A percentile compares a stretch with the other conserved stretches of the same genome.
Conservation (phyloP, 1,140 invertebrate genomes). For the Cecropterus lyciades region DNA sequence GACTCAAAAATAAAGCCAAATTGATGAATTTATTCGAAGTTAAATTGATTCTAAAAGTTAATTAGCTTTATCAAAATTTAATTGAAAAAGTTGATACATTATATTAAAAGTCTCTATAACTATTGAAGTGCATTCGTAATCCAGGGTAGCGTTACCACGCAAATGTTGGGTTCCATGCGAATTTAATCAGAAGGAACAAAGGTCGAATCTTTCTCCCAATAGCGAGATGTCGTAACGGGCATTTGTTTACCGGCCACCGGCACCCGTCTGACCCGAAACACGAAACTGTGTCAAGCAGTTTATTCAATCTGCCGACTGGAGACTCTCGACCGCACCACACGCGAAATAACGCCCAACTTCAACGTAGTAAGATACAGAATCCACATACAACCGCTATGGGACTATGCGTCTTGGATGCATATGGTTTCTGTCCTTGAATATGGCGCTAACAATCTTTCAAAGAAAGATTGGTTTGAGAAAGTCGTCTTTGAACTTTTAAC, state of each 20-base stretch:
- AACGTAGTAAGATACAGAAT: conserved; percentile 40
- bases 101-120: not conserved
- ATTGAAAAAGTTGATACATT: not conserved
- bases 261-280: conserved; percentile 78
- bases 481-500: conserved; percentile 31
- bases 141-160: not conserved
- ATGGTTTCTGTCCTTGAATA: conserved; percentile 69
- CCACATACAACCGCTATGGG: conserved; percentile 28
- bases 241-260: conserved; percentile 70
- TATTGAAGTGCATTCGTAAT: not conserved
- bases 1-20: too few species aligned
- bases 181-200: conserved; percentile 38
- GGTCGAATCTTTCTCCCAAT: conserved; percentile 53
- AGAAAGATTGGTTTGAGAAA: conserved; percentile 40
- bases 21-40: not conserved
- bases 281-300: conserved; percentile 83
- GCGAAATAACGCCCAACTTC: conserved; percentile 43
- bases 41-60: not conserved
- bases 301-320: conserved; percentile 78
- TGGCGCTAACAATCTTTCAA: conserved; percentile 58
- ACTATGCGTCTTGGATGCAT: conserved; percentile 59
- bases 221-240: conserved; percentile 66
- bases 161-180: not conserved
- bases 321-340: conserved; percentile 44
- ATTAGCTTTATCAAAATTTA: not conserved